A percentile compares a stretch with the other conserved stretches of the same genome.
Conservation (phyloP, 1,140 invertebrate genomes). For the Rhagoletis pomonella region DNA sequence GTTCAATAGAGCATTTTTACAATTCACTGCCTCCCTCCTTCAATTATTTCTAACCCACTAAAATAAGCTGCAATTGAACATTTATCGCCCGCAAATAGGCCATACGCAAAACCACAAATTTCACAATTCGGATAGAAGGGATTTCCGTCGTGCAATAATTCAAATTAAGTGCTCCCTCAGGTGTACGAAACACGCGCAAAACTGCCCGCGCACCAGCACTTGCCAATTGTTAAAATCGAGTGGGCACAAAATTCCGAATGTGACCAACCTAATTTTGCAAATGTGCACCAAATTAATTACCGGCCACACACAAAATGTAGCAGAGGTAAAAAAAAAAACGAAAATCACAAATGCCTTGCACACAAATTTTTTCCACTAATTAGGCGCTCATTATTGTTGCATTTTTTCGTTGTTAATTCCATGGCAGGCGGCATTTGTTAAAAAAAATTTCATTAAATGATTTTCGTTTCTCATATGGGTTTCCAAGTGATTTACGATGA, state of each 20-base stretch:
- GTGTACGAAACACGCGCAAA: conserved; percentile 21
- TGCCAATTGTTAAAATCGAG: not conserved
- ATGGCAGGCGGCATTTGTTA: not conserved
- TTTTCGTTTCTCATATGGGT: not conserved
- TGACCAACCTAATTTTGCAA: conserved; percentile 48
- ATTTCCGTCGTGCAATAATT: conserved; percentile 38
- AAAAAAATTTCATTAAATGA: not conserved
- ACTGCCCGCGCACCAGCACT: not conserved
- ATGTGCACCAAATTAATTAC: conserved; percentile 51
- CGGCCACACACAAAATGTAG: conserved; percentile 17
- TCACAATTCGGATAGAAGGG: conserved; percentile 22
- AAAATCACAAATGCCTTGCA: conserved; percentile 19
- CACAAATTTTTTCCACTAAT: conserved; percentile 47
- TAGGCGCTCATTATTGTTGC: conserved; percentile 34
- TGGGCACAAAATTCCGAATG: not conserved
- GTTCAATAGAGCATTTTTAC: too few species aligned
- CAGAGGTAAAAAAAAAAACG: not conserved
- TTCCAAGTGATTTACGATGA: conserved; percentile 29
- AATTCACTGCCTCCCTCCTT: too few species aligned
- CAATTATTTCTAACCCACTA: not conserved
- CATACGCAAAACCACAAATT: conserved; percentile 2
- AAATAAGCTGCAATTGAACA: not conserved
- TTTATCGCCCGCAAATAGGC: conserved; percentile 14
- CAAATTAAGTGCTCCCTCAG: conserved; percentile 51
- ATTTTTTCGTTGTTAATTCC: not conserved